Conservation (phyloP, 2,113 vertebrate genomes). For the Mixornis gularis region DNA sequence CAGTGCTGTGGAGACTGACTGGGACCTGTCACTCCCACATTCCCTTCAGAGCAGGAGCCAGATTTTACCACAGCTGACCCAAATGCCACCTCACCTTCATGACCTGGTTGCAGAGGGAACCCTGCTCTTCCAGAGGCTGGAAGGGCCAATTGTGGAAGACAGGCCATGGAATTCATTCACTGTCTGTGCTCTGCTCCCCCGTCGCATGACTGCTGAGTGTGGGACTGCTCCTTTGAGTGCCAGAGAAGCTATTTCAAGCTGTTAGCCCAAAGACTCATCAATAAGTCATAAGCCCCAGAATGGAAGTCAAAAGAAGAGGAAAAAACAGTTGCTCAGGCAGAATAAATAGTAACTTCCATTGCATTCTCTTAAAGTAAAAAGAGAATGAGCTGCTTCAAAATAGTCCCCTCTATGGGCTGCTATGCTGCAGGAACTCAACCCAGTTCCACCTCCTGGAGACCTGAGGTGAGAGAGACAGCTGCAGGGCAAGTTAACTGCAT, state of each 20-base stretch:
- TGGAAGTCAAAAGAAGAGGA: conserved; percentile 39
- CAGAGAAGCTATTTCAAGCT: conserved; percentile 57
- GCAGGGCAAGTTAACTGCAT: not conserved
- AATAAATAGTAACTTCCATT: conserved; percentile 53
- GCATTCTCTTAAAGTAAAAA: conserved; percentile 7
- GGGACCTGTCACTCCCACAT: not conserved
- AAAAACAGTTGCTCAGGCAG: conserved; percentile 44
- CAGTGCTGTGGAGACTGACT: not conserved
- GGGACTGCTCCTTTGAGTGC: conserved; percentile 46
- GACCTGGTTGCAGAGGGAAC: not conserved
- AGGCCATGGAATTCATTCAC: not conserved
- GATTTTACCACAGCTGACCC: not conserved
- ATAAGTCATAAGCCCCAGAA: conserved; percentile 59
- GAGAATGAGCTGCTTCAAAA: conserved; percentile 15
- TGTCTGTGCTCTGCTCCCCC: not conserved
- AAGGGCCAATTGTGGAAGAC: not conserved
- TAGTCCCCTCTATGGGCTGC: not conserved
- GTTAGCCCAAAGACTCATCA: conserved; percentile 61
- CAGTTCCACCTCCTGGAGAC: not conserved
- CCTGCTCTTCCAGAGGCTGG: not conserved
- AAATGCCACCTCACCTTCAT: not conserved
- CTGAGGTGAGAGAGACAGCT: not conserved
- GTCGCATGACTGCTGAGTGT: not conserved
- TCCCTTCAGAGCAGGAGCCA: not conserved
- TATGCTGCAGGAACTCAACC: not conserved